Percentiles rank a stretch among this genome's conserved stretches.
Evolutionary conservation across 2,113 vertebrate species (phyloP).

Genomic region (Catharus minimus): DNA sequence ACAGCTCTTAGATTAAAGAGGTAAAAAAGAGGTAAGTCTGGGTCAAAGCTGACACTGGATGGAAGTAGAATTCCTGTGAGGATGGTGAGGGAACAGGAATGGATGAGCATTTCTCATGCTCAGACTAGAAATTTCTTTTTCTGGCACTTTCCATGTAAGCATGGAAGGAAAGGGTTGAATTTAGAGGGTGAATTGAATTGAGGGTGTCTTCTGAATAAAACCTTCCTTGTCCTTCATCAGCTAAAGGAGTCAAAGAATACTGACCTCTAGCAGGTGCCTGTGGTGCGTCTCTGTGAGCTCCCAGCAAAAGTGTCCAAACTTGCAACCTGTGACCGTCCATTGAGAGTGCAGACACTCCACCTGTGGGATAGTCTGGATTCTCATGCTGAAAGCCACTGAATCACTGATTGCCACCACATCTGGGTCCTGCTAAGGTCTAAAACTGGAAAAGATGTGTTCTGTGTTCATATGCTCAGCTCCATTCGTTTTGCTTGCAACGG

Average conservation of each 20-base stretch:
- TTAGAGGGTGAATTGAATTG: background rate
- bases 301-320: background rate
- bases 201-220: background rate
- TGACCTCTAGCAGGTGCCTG: background rate
- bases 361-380: background rate
- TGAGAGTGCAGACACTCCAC: background rate
- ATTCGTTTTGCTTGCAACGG: background rate
- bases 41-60: background rate
- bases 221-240: background rate
- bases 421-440: background rate
- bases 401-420: background rate
- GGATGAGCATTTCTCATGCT: background rate
- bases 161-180: background rate
- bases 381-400: background rate
- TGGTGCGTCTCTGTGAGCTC: background rate
- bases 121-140: background rate
- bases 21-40: background rate
- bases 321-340: background rate
- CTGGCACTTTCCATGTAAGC: background rate
- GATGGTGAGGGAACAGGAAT: background rate
- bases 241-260: background rate
- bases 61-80: background rate
- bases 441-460: background rate
- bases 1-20: background rate
- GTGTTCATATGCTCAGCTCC: background rate